A percentile compares a stretch with the other conserved stretches of the same genome.
phyloP scores from a whole-genome alignment of 2,888 invertebrate species.

The Lysandra coridon region DNA sequence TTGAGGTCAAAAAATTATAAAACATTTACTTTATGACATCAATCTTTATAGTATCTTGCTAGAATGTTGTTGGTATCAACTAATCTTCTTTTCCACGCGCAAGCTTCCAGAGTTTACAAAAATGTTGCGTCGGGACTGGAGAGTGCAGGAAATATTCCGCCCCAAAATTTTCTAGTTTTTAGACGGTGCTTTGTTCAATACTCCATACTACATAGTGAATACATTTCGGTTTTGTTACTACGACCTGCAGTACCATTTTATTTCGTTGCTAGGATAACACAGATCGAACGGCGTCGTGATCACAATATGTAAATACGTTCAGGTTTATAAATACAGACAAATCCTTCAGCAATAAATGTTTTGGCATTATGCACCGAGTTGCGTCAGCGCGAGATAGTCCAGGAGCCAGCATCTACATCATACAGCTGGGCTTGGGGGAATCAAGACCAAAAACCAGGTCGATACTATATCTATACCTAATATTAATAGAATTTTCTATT shows the following conservation, averaged over 20 bases:
- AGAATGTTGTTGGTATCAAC: no score
- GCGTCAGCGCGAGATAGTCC: slow-evolving; percentile 33
- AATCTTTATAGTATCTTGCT: no score
- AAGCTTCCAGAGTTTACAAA: no score
- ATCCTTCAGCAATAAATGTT: slow-evolving; percentile 35
- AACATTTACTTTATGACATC: no score
- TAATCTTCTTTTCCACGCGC: no score
- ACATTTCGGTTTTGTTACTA: background rate
- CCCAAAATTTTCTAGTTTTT: no score
- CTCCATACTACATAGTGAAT: no score
- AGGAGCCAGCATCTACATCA: slow-evolving; percentile 19
- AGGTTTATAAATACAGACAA: slow-evolving; percentile 33
- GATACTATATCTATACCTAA: background rate
- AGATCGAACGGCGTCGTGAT: slow-evolving; percentile 9
- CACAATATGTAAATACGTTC: slow-evolving; percentile 27
- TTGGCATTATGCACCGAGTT: slow-evolving; percentile 34
- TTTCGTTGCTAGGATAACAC: slow-evolving; percentile 3
- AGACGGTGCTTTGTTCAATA: no score
- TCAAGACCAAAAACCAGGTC: slow-evolving; percentile 15
- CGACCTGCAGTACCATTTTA: background rate
- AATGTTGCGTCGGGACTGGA: no score
- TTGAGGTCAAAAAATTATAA: no score
- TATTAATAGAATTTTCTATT: background rate
- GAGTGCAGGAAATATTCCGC: no score
- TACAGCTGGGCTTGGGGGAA: slow-evolving; percentile 7